Conservation (phyloP, 2,797 vertebrate species). For the Cossypha polioptera region DNA sequence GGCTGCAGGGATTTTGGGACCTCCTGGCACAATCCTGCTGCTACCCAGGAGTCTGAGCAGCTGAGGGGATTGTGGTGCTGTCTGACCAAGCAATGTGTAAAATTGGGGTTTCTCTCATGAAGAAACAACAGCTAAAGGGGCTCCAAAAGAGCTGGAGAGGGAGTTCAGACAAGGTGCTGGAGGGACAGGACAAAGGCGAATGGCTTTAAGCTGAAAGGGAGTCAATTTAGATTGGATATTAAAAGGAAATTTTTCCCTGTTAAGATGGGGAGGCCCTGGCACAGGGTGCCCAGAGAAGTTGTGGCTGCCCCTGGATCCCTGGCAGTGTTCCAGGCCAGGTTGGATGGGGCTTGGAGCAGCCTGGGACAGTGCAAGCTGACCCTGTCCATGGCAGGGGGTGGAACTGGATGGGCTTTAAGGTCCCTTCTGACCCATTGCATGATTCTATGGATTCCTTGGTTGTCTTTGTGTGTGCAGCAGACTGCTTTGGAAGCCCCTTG, state of each 20-base stretch:
- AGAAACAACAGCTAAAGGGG: background rate
- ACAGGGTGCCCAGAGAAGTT: too few relatives aligned
- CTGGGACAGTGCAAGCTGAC: accelerated
- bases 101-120: background rate
- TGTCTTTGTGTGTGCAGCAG: accelerated
- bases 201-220: background rate
- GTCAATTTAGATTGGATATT: background rate
- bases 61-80: background rate
- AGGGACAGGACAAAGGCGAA: background rate
- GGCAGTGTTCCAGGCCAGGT: accelerated
- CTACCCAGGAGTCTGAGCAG: background rate
- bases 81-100: background rate
- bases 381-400: background rate
- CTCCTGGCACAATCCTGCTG: background rate
- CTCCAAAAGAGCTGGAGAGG: background rate
- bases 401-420: accelerated
- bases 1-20: background rate
- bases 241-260: background rate
- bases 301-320: background rate
- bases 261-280: too few relatives aligned
- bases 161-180: background rate
- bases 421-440: background rate
- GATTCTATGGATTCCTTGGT: background rate
- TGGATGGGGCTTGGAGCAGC: accelerated
- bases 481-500: background rate